A percentile compares a stretch with the other conserved stretches of the same genome.
phyloP scores from a whole-genome alignment of 2,113 vertebrate genomes.

The Chloropsis cyanopogon region DNA sequence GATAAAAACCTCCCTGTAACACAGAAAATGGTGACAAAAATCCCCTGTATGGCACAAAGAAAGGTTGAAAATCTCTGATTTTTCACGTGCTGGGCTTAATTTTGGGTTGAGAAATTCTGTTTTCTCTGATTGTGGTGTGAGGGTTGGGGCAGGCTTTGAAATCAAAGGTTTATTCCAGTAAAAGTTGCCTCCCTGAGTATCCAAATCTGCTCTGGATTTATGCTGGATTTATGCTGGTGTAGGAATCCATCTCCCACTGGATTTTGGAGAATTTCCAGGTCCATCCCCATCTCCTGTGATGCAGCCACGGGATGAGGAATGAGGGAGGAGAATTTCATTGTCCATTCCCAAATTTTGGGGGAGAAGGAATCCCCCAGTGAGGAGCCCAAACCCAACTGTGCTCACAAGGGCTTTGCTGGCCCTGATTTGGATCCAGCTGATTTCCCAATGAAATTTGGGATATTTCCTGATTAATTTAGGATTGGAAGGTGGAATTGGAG shows the following conservation, averaged over 20 bases:
- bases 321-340: background rate
- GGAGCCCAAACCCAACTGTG: background rate
- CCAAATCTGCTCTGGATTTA: background rate
- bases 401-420: background rate
- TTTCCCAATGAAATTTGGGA: background rate
- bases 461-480: background rate
- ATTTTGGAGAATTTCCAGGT: background rate
- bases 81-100: background rate
- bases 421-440: accelerated
- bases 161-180: background rate
- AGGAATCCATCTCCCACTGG: background rate
- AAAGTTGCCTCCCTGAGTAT: background rate
- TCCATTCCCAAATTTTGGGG: background rate
- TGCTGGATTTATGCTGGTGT: accelerated
- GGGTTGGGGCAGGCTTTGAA: background rate
- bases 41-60: background rate
- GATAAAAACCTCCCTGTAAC: background rate
- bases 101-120: background rate
- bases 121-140: background rate
- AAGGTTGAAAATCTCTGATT: background rate
- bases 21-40: background rate
- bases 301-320: background rate
- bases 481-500: background rate
- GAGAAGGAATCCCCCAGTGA: background rate
- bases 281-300: background rate